Conservation (phyloP, 2,888 invertebrate species). For the Rhyacophila evoluta region DNA sequence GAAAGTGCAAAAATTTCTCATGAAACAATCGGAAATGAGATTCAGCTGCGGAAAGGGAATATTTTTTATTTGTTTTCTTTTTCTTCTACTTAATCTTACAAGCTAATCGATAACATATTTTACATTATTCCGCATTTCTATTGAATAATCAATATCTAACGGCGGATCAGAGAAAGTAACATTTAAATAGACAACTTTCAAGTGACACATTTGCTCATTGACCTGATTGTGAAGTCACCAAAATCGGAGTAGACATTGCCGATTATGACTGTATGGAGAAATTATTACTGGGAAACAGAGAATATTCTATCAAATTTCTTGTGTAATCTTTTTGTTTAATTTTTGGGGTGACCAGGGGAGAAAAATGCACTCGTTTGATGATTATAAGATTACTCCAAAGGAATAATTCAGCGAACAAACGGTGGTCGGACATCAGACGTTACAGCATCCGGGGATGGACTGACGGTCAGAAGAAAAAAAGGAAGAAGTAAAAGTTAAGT, state of each 20-base stretch:
- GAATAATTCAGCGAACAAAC: constrained; percentile 1
- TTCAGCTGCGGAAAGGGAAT: constrained; percentile 8
- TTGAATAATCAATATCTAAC: not conserved
- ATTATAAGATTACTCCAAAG: constrained; percentile 28
- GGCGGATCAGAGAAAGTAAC: not conserved
- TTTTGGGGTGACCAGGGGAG: not conserved
- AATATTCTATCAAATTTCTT: too few relatives aligned
- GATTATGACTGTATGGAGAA: too few relatives aligned
- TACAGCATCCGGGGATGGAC: not conserved
- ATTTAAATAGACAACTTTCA: not conserved
- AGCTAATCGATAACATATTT: constrained; percentile 16
- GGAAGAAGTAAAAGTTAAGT: constrained; percentile 36
- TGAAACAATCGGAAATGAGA: not conserved
- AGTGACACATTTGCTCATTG: not conserved
- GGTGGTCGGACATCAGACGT: not conserved
- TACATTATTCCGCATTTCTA: not conserved
- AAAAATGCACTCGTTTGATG: not conserved
- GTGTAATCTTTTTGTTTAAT: too few relatives aligned
- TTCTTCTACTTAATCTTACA: not conserved
- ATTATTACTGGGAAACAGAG: too few relatives aligned
- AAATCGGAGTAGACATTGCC: too few relatives aligned
- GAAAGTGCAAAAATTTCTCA: not conserved
- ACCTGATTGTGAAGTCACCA: too few relatives aligned
- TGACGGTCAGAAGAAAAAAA: not conserved
- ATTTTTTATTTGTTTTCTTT: not conserved